Evolutionary conservation across 2,888 invertebrate genomes (phyloP).

Genomic region (Petrolisthes manimaculis): DNA sequence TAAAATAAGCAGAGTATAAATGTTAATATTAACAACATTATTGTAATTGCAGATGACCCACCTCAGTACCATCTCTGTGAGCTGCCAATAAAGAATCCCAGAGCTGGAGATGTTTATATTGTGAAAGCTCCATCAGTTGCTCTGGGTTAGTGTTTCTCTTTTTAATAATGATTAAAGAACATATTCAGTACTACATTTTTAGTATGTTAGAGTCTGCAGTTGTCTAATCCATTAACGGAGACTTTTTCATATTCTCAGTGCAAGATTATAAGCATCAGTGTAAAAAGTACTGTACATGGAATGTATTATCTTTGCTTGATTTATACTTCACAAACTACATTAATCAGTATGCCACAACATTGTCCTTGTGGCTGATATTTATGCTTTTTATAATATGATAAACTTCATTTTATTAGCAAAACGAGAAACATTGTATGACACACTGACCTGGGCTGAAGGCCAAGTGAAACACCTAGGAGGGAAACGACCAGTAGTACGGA

Average conservation of each 20-base stretch:
- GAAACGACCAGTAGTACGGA: conserved; percentile 38
- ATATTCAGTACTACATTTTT: too few species aligned
- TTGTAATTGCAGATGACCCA: conserved; percentile 35
- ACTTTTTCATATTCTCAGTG: too few species aligned
- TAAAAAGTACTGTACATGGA: too few species aligned
- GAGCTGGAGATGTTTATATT: conserved; percentile 46
- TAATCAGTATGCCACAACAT: too few species aligned
- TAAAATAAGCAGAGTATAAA: too few species aligned
- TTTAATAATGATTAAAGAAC: background rate
- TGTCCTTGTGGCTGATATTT: background rate
- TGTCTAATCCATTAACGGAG: too few species aligned
- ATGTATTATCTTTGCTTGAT: too few species aligned
- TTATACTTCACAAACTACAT: too few species aligned
- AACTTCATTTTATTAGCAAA: background rate
- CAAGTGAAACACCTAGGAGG: conserved; percentile 42
- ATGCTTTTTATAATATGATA: background rate
- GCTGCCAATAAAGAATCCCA: conserved; percentile 34
- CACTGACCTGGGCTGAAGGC: conserved; percentile 34
- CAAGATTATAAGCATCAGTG: too few species aligned
- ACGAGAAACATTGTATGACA: conserved; percentile 37
- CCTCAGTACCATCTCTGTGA: conserved; percentile 42
- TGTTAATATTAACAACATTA: too few species aligned
- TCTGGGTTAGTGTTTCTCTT: background rate
- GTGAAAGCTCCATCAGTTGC: conserved; percentile 36
- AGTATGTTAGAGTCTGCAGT: too few species aligned